These are phyloP conservation scores for Lepilemur septentrionalis DNA, from an alignment of 2,797 vertebrate species.

Conservation along the genomic window DNA sequence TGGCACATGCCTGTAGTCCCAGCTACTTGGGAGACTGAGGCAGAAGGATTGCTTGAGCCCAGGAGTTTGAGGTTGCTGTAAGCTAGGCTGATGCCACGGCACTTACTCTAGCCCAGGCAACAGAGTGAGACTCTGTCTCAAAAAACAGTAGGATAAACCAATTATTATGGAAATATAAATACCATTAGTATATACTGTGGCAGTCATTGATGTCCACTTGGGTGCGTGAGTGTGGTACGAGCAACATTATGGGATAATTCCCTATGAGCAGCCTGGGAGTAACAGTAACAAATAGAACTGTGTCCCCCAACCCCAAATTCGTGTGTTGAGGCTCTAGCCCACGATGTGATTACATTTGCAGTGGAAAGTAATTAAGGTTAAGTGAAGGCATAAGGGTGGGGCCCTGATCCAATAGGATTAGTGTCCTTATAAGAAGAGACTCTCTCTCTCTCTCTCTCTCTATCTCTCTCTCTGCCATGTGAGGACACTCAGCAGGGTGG, in stretches of 20 bases:
- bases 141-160: background rate
- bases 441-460: background rate
- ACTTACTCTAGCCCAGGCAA: too few species aligned
- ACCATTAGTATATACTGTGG: background rate
- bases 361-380: background rate
- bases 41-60: too few species aligned
- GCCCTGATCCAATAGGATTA: background rate
- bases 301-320: too few species aligned
- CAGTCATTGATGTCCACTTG: background rate
- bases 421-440: background rate
- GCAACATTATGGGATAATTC: too few species aligned
- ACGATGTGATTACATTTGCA: background rate
- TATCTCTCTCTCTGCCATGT: background rate
- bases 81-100: too few species aligned
- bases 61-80: too few species aligned
- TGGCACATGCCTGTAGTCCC: too few species aligned
- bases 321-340: background rate
- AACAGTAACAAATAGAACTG: background rate
- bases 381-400: background rate
- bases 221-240: background rate
- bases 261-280: background rate
- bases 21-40: too few species aligned
- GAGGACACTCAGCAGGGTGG: background rate
- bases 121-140: too few species aligned
- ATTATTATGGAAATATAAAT: background rate